A percentile compares a stretch with the other conserved stretches of the same genome.
These are phyloP conservation scores for Prietella phreatophila DNA, from an alignment of 2,113 vertebrate species.

Conservation along the genomic window DNA sequence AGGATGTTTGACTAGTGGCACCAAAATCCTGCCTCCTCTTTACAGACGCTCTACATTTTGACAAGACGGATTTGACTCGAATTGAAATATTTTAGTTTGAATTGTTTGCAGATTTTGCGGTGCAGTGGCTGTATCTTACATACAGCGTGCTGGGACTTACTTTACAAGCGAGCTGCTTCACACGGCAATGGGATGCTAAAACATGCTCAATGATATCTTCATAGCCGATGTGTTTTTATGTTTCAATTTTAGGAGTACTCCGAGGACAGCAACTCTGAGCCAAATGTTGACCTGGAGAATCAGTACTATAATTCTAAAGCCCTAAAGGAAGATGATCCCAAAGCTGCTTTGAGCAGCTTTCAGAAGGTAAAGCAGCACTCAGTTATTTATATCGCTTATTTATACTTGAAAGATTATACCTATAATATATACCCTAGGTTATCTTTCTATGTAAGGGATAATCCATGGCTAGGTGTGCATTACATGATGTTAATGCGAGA, in stretches of 20 bases:
- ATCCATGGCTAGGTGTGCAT: too few relatives aligned
- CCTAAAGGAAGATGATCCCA: slow-evolving; percentile 98
- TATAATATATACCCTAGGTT: too few relatives aligned
- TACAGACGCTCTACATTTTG: not conserved
- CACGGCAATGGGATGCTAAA: not conserved
- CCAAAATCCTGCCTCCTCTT: not conserved
- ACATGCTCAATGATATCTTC: not conserved
- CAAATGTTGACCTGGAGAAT: slow-evolving; percentile 99
- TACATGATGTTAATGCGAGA: too few relatives aligned
- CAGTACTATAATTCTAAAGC: slow-evolving; percentile 99
- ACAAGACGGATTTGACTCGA: not conserved
- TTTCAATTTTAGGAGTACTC: slow-evolving; percentile 86
- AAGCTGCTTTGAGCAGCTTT: slow-evolving; percentile 96
- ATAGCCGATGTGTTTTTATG: not conserved
- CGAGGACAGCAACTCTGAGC: slow-evolving; percentile 98
- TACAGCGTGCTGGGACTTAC: not conserved
- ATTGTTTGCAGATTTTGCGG: not conserved
- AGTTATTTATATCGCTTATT: not conserved
- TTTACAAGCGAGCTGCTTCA: not conserved
- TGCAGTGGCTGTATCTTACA: too few relatives aligned
- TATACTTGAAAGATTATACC: not conserved
- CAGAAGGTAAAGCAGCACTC: slow-evolving; percentile 82
- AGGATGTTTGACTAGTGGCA: not conserved
- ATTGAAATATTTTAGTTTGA: not conserved
- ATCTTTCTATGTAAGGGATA: too few relatives aligned